These are phyloP conservation scores for Forbesichthys papilliferus DNA, from an alignment of 2,113 vertebrate species.

Conservation along the genomic window DNA sequence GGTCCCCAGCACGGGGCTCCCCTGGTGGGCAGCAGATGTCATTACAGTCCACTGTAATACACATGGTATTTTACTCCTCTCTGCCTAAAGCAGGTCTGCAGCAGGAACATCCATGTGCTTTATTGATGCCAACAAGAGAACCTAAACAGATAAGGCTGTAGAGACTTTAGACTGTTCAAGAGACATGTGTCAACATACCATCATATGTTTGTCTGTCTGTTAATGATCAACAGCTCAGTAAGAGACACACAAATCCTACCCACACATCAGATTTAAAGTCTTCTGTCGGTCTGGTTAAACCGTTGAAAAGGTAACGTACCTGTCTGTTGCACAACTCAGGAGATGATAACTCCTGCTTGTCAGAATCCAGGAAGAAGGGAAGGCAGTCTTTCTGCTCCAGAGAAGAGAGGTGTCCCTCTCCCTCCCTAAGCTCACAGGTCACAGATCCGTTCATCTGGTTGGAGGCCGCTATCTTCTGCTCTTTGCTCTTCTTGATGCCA, in stretches of 20 bases:
- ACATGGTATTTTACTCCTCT: too few species aligned
- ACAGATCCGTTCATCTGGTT: constrained; percentile 57
- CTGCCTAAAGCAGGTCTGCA: too few species aligned
- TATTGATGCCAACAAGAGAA: constrained; percentile 6
- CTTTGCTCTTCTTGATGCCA: constrained; percentile 83
- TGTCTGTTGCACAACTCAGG: constrained; percentile 88
- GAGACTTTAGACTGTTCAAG: constrained; percentile 60
- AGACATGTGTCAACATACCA: constrained; percentile 14
- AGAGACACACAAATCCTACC: neutral
- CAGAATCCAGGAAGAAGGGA: constrained; percentile 79
- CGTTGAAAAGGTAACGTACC: constrained; percentile 77
- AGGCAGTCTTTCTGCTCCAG: constrained; percentile 61
- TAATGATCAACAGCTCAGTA: neutral
- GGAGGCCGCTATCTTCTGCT: constrained; percentile 84
- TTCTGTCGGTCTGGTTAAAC: neutral
- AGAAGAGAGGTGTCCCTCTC: constrained; percentile 53
- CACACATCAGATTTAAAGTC: neutral
- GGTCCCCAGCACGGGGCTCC: constrained; percentile 89
- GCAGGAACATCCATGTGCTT: too few species aligned
- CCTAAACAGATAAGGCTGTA: constrained; percentile 1
- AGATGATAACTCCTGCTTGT: constrained; percentile 89
- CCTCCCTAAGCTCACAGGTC: constrained; percentile 41
- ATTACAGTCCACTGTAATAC: neutral
- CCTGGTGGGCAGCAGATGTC: constrained; percentile 61
- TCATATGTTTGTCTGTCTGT: neutral